Conservation (phyloP, 2,797 vertebrate genomes). For the Mycteria americana region DNA sequence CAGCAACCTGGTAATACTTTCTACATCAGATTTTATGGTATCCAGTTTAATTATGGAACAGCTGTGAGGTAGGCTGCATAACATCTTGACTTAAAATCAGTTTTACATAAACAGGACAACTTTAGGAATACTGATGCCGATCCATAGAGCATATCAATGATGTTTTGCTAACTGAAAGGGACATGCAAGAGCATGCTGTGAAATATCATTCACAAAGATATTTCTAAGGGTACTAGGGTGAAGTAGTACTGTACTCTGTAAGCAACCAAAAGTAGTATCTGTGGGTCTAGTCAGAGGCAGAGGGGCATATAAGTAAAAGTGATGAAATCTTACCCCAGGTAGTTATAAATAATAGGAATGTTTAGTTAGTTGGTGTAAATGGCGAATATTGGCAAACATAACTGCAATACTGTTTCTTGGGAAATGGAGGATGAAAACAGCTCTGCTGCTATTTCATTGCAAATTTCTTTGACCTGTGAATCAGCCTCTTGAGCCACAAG, state of each 20-base stretch:
- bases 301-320: not conserved
- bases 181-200: not conserved
- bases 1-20: not conserved
- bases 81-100: conserved; percentile 3
- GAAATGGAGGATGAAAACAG: not conserved
- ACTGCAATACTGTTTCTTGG: not conserved
- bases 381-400: not conserved
- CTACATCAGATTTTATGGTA: not conserved
- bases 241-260: not conserved
- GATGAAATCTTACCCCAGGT: not conserved
- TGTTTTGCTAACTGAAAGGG: not conserved
- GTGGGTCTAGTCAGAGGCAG: not conserved
- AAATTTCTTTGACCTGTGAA: not conserved
- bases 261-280: not conserved
- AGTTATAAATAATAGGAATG: not conserved
- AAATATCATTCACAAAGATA: not conserved
- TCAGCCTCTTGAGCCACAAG: not conserved
- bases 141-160: not conserved
- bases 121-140: not conserved
- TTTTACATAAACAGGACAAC: not conserved
- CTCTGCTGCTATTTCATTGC: not conserved
- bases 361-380: not conserved
- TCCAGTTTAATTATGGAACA: conserved; percentile 19
- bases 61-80: not conserved
- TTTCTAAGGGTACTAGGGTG: not conserved